phyloP scores from a whole-genome alignment of 2,113 vertebrate species.

The Channa maculata region DNA sequence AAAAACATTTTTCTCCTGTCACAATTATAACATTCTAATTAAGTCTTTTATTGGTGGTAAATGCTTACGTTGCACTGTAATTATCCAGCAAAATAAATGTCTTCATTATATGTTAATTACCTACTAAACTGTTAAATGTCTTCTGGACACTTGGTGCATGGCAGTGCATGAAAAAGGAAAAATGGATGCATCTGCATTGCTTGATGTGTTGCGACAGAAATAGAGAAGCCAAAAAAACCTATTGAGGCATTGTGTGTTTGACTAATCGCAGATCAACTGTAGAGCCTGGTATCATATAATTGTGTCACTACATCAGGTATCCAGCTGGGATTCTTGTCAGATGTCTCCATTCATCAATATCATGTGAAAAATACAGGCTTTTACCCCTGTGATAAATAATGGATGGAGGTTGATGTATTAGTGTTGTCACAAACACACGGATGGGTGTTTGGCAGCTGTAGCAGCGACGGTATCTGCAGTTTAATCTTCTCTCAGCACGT shows the following conservation, averaged over 20 bases:
- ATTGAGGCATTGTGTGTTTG: constrained; percentile 7
- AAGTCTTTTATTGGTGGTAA: constrained; percentile 51
- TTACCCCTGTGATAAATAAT: constrained; percentile 18
- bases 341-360: constrained; percentile 50
- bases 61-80: constrained; percentile 57
- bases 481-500: constrained; percentile 2
- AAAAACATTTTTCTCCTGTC: constrained; percentile 31
- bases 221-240: background rate
- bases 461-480: constrained; percentile 7
- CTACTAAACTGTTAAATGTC: constrained; percentile 39
- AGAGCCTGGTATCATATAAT: constrained; percentile 20
- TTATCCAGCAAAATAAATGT: constrained; percentile 58
- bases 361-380: constrained; percentile 21
- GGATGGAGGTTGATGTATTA: constrained; percentile 23
- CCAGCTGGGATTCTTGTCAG: constrained; percentile 53
- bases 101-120: constrained; percentile 67
- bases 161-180: constrained; percentile 8
- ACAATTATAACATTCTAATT: constrained; percentile 50
- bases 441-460: constrained; percentile 19
- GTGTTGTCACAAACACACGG: constrained; percentile 17
- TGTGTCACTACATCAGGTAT: constrained; percentile 23
- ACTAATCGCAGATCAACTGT: constrained; percentile 21
- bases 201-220: background rate
- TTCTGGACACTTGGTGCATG: background rate
- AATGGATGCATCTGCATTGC: background rate